Percentiles rank a stretch among this genome's conserved stretches.
phyloP scores from a whole-genome alignment of 2,888 invertebrate species.

The Nomada lathburiana region DNA sequence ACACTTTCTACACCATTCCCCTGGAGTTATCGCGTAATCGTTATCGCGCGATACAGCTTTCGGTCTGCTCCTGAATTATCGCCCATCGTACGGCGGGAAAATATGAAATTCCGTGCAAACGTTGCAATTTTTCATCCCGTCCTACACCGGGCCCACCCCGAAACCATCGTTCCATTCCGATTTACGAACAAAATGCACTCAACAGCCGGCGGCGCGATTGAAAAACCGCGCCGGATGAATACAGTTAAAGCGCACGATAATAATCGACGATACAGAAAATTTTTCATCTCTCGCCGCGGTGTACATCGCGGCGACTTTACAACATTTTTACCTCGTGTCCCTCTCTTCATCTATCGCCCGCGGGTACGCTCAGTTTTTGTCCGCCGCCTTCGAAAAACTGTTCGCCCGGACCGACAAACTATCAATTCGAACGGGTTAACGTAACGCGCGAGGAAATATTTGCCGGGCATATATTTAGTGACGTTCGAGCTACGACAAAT shows the following conservation, averaged over 20 bases:
- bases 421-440: constrained; percentile 35
- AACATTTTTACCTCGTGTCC: constrained; percentile 45
- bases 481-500: background rate
- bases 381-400: constrained; percentile 5
- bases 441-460: constrained; percentile 32
- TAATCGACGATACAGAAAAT: constrained; percentile 69
- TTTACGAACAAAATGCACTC: constrained; percentile 70
- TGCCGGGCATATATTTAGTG: constrained; percentile 13
- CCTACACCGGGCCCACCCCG: background rate
- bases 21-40: constrained; percentile 67
- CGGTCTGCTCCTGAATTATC: constrained; percentile 67
- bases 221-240: constrained; percentile 67
- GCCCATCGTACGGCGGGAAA: constrained; percentile 63
- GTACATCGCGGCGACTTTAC: constrained; percentile 52
- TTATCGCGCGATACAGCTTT: constrained; percentile 65
- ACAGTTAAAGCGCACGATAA: constrained; percentile 68
- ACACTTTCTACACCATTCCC: constrained; percentile 61
- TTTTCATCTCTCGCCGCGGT: constrained; percentile 66
- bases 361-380: background rate
- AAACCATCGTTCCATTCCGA: constrained; percentile 45
- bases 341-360: background rate
- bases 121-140: constrained; percentile 61
- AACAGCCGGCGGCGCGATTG: constrained; percentile 71
- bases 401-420: constrained; percentile 16
- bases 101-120: constrained; percentile 70